phyloP scores from a whole-genome alignment of 2,113 vertebrate genomes.

The Cichladusa arquata region DNA sequence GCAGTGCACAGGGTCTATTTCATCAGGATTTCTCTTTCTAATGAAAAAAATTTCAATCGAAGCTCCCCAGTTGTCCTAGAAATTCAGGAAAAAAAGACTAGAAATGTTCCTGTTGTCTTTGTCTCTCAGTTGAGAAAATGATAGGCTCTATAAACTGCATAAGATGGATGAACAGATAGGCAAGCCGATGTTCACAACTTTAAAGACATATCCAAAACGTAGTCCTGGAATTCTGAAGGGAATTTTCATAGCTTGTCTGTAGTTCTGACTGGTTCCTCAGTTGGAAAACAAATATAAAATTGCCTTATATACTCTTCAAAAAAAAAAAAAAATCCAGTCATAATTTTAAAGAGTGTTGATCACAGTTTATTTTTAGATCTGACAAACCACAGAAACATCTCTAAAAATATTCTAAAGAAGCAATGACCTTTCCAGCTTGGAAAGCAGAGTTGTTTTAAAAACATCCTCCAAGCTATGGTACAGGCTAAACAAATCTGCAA shows the following conservation, averaged over 20 bases:
- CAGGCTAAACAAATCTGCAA: background rate
- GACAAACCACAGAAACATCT: slow-evolving; percentile 47
- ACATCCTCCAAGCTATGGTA: background rate
- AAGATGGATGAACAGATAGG: background rate
- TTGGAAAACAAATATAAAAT: background rate
- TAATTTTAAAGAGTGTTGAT: slow-evolving; percentile 24
- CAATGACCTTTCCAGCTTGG: slow-evolving; percentile 11
- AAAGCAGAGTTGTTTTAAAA: slow-evolving; percentile 7
- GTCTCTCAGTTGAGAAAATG: background rate
- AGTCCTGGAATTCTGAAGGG: background rate
- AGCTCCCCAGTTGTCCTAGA: background rate
- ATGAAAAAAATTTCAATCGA: background rate
- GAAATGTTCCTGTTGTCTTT: background rate
- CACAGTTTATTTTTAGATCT: slow-evolving; percentile 51
- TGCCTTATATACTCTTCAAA: background rate
- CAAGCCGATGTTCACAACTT: background rate
- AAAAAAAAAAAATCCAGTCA: background rate
- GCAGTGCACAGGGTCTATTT: background rate
- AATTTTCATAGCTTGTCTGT: background rate
- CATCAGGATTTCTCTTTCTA: background rate
- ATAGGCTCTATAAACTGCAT: background rate
- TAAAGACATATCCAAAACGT: background rate
- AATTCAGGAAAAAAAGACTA: background rate
- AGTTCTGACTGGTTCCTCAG: background rate
- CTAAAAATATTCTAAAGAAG: slow-evolving; percentile 48